Evolutionary conservation across 2,113 vertebrate species (phyloP), one percentile per base, ranked within the genome.

Genomic region (Petromus typicus): DNA sequence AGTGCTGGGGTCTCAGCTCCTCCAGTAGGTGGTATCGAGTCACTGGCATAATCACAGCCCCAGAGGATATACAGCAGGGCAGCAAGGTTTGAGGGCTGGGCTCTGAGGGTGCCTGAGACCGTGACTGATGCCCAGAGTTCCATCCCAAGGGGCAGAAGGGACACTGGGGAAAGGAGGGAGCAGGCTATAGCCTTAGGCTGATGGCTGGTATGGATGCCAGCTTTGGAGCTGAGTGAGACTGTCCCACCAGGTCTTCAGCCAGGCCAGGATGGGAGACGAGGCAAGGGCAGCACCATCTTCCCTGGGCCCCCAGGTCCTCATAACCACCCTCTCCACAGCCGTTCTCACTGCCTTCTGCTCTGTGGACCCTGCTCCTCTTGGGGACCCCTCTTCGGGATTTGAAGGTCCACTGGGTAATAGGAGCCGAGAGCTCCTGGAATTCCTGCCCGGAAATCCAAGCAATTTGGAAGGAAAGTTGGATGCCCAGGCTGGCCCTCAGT

Each of bases 41-140:
- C 3, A 5, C 51, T 86, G 85, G n/a, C 11, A 43, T 2, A 2
- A 23, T 23, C 5, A 8, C 73, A 18, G 32, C 5, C 57, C 22
- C 5, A 18, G 7, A 32, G 40, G 27, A 32, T 20, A 45, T 2
- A 0, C 10, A 61, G 63, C 6, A 13, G 54, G 48, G 64, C 51
- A n/a, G 51, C 40, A 32, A 22, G 13, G 3, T 0, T 0, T 2
- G 43, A 51, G 61, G 22, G 84, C 45, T 8, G 3, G 23, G n/a
- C 37, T 16, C 0, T 23, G 7, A 20, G 9, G 45, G 7, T 43
- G 14, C 32, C 5, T 30, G 17, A 45, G 43, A 13, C 57, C 40
- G 27, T 13, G 7, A 17, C 32, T 34, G 5, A 69, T 71, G 18
- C 45, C 14, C 20, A 48, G 32, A 59, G 61, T 23, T 27, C 27